Evolutionary conservation across 1,140 invertebrate genomes (phyloP), one percentile per base, ranked within the genome.

Genomic region (Ips nitidus): DNA sequence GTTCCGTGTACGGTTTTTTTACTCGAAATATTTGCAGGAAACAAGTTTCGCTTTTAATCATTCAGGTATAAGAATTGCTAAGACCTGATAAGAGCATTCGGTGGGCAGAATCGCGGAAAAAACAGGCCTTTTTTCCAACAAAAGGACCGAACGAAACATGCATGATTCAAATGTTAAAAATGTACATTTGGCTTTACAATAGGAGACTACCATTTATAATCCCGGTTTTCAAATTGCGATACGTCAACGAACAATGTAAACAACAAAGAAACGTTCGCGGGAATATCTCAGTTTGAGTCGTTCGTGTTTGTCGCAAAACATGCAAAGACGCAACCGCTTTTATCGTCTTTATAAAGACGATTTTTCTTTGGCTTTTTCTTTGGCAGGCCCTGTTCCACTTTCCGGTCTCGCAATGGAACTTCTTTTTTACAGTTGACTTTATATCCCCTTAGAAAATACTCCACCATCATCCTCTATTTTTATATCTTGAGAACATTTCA

Each of bases 331-430:
- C 65, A 56, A 50, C 56, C 50, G 76, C 78, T 78, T 79, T 79
- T 78, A 79, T 79, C 78, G 77, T 79, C 74, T 78, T 77, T 75
- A 78, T 77, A 78, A 79, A 77, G 75, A 79, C 76, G 74, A 79
- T 79, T 78, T 79, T 79, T 79, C 78, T 79, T 22, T 79, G 67
- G 68, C 74, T 78, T 78, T 77, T 78, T 76, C 72, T 22, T 78
- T 71, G 70, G 59, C 55, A 67, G 72, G 74, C 71, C 75, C 75
- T 76, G 76, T 77, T 77, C 74, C 77, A 76, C 74, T 76, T 72
- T 72, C 61, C 68, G 68, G 62, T 47, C 42, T 41, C 43, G 65
- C 56, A 42, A 60, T 67, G 50, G 56, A 67, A 67, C 56, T 52
- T 39, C 45, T 52, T 67, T 66, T 66, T 67, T 67, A 59, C 43